A percentile compares a stretch with the other conserved stretches of the same genome.
These are phyloP conservation scores for Zosterops pallidus DNA, from an alignment of 2,113 vertebrate genomes.

Conservation along the genomic window DNA sequence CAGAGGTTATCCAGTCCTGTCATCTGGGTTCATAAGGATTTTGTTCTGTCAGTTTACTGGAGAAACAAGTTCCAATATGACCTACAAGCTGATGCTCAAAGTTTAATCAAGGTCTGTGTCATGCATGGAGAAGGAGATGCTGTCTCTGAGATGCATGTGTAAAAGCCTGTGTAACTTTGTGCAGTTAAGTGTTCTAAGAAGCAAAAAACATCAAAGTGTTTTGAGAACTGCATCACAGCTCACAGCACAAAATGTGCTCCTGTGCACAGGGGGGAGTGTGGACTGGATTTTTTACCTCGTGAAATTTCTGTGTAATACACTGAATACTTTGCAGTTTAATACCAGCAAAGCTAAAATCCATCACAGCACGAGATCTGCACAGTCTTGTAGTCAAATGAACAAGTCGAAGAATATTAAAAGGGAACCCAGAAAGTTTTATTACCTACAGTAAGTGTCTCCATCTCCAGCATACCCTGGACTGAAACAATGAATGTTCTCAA, in stretches of 20 bases:
- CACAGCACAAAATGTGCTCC: background rate
- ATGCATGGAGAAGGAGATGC: background rate
- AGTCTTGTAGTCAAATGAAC: background rate
- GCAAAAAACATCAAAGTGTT: background rate
- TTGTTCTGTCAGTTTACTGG: background rate
- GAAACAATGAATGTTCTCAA: background rate
- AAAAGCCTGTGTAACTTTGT: background rate
- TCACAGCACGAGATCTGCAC: background rate
- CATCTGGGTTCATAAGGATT: background rate
- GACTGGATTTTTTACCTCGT: background rate
- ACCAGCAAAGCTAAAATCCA: background rate
- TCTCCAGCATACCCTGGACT: background rate
- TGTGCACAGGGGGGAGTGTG: background rate
- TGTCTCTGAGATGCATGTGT: background rate
- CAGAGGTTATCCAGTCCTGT: background rate
- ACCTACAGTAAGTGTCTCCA: background rate
- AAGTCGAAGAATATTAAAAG: background rate
- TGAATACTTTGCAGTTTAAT: background rate
- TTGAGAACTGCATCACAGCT: background rate
- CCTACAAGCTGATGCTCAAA: background rate
- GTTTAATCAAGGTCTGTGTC: background rate
- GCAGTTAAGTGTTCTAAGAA: background rate
- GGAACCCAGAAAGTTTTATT: background rate
- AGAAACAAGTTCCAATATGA: background rate
- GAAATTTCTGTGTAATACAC: background rate